Base-by-base conservation (phyloP, 1,140 invertebrate genomes). In the Lasioglossum baleicum region DNA sequence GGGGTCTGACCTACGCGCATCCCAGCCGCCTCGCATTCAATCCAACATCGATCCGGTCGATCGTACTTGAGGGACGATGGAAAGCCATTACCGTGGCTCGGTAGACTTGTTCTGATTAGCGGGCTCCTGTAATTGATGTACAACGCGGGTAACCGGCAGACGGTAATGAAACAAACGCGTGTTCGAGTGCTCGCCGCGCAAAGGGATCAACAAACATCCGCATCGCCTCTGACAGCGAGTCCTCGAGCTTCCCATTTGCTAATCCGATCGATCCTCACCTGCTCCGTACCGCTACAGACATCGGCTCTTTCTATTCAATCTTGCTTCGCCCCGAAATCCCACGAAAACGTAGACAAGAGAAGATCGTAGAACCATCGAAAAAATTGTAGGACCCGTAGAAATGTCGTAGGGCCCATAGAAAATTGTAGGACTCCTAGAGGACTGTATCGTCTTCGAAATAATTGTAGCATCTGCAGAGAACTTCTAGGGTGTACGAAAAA, bases 41-140 rank as follows among this genome's bases (percentile, higher is more conserved):
- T 69, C 22, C 79, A 15, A 35, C 60, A 81, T 78, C 75, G 75
- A 78, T 82, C 69, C 26, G 17, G 13, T 73, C 75, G 69, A 76
- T 79, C 64, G 61, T 73, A 53, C 69, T 82, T 42, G 73, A 60
- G 61, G 66, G 75, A 68, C 75, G 75, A 67, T 78, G 75, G 75
- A 78, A 80, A 82, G 56, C 81, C 73, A 82, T 82, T 80, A 82
- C 48, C 56, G 35, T 58, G 81, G 51, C 65, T 65, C 60, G 60
- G 64, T 67, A 74, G 65, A 79, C 81, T 80, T 58, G 75, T 70
- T 82, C 81, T 73, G 75, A 85, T 77, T 86, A 85, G 68, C 75
- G 81, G 69, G 70, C 48, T 44, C 26, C 76, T 70, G 72, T 86
- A 86, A 85, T 86, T 85, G 81, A 83, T 72, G 69, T 56, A 78